Conservation (phyloP, 2,797 vertebrate species). For the Gambelia wislizenii region DNA sequence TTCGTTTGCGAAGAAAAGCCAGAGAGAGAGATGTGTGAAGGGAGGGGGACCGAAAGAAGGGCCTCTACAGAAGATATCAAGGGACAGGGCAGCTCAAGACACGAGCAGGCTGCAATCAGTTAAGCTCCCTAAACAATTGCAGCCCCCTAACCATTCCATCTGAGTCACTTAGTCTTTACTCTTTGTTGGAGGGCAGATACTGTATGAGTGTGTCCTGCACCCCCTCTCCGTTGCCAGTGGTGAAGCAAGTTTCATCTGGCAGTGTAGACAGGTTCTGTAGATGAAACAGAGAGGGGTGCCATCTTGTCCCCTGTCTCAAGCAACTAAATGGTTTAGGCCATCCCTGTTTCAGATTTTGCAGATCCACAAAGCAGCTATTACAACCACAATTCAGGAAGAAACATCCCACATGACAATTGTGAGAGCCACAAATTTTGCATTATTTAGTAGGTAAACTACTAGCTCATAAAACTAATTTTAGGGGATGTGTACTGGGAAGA, state of each 20-base stretch:
- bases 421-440: not conserved
- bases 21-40: too few species aligned
- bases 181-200: too few species aligned
- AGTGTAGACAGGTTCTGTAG: not conserved
- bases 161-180: too few species aligned
- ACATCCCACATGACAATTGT: not conserved
- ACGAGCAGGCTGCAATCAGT: too few species aligned
- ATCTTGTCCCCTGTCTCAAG: not conserved
- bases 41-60: too few species aligned
- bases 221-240: not conserved
- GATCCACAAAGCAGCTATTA: not conserved
- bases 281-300: too few species aligned
- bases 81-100: too few species aligned
- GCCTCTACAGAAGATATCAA: too few species aligned
- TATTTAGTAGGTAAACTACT: not conserved
- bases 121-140: too few species aligned
- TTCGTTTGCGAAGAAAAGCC: too few species aligned
- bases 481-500: not conserved
- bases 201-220: not conserved
- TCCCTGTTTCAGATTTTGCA: not conserved
- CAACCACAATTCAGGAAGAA: not conserved
- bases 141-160: too few species aligned
- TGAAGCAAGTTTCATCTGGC: not conserved
- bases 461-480: too few species aligned
- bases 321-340: not conserved